phyloP scores from a whole-genome alignment of 1,140 invertebrate species.

The Sarcophaga bullata region DNA sequence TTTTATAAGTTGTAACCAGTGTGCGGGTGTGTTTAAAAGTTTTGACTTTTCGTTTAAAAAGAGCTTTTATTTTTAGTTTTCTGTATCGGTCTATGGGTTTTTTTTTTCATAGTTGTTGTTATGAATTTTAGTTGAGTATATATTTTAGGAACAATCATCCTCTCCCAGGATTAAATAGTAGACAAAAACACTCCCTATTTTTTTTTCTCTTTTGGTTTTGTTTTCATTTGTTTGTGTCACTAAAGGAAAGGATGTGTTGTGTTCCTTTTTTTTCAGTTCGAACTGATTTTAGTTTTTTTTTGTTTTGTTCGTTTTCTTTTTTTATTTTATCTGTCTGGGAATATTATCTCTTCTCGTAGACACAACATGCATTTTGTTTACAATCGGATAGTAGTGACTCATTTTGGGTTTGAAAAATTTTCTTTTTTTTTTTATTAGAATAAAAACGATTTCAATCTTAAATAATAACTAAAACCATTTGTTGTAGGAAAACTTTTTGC shows the following conservation, averaged over 20 bases:
- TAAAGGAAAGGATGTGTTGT: slow-evolving; percentile 24
- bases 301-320: background rate
- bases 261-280: background rate
- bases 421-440: no score
- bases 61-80: background rate
- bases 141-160: background rate
- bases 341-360: background rate
- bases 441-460: no score
- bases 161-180: background rate
- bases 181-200: slow-evolving; percentile 32
- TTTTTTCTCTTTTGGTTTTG: background rate
- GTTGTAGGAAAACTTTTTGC: no score
- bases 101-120: background rate
- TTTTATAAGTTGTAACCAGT: background rate
- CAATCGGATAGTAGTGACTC: no score
- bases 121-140: background rate
- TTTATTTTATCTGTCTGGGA: slow-evolving; percentile 11
- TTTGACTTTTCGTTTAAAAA: slow-evolving; percentile 13
- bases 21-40: slow-evolving; percentile 25
- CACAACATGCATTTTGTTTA: no score
- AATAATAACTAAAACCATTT: no score
- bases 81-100: background rate
- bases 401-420: no score
- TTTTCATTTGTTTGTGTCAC: background rate
- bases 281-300: slow-evolving; percentile 10